phyloP scores from a whole-genome alignment of 2,113 vertebrate genomes.

The Martes martes region DNA sequence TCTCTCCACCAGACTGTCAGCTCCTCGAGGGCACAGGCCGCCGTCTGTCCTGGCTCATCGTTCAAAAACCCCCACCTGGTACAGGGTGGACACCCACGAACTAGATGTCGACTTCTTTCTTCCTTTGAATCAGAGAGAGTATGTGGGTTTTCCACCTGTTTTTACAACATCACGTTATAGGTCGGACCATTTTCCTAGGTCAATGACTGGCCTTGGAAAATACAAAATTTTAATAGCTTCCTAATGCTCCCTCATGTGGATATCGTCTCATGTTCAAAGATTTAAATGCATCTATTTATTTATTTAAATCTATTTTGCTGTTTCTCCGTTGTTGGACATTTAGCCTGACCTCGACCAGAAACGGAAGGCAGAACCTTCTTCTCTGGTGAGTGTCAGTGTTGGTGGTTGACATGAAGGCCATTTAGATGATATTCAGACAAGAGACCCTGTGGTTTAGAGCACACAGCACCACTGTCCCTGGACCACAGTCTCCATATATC shows the following conservation, averaged over 20 bases:
- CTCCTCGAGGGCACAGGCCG: not conserved
- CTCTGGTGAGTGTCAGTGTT: not conserved
- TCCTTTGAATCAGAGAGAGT: not conserved
- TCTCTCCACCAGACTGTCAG: not conserved
- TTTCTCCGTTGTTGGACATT: not conserved
- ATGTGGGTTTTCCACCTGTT: not conserved
- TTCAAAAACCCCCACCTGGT: not conserved
- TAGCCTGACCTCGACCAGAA: not conserved
- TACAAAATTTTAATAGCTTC: not conserved
- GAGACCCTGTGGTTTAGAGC: not conserved
- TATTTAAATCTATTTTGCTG: not conserved
- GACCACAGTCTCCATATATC: not conserved
- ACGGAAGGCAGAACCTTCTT: not conserved
- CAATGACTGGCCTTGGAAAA: not conserved
- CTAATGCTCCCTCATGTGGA: not conserved
- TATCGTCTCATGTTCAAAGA: not conserved
- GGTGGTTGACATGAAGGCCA: not conserved
- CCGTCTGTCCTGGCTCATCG: not conserved
- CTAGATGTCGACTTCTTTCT: not conserved
- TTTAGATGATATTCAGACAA: not conserved
- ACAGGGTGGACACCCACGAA: not conserved
- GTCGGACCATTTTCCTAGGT: not conserved
- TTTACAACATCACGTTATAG: not conserved
- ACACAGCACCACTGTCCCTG: accelerated
- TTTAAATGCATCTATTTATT: not conserved